Base-by-base conservation (phyloP, 2,797 vertebrate species). In the Acanthurus lineatus region DNA sequence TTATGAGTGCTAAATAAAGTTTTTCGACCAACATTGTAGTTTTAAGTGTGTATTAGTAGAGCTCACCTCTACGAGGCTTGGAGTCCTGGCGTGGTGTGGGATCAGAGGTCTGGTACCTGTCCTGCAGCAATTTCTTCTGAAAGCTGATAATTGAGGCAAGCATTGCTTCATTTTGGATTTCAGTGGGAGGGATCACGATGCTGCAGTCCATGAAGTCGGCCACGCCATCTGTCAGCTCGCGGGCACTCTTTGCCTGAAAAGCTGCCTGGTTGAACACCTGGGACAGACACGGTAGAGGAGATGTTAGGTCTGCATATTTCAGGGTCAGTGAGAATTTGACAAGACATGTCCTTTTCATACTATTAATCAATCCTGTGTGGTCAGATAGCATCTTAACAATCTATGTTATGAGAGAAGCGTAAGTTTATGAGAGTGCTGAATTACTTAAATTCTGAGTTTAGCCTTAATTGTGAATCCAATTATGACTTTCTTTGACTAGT, bases 151-250 rank as follows among this genome's bases (percentile, higher is more conserved):
- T 94, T 0, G 94, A 90, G 3, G 83, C 92, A 53, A 99, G 96
- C 79, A 93, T 94, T 5, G 94, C 90, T 89, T 97, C 96, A 0
- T 82, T 93, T 69, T 94, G 95, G 62, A 91, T 88, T 32, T 99
- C 97, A 0, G 89, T 93, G 59, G 98, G 98, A 0, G 98, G 97
- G 88, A 99, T 94, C 69, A 99, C 97, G 0, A 99, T 96, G 93
- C 97, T 97, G 93, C 95, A 96, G 73, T 97, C 96, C 93, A 98
- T 93, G 83, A 99, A 99, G 56, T 91, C 93, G 6, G 93, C 92
- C 72, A 99, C 20, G 0, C 93, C 95, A 0, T 75, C 84, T 1
- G 93, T 87, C 80, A 99, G 88, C 20, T 97, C 96, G 12, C 56
- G 74, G 6, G 86, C 84, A 0, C 19, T 88, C 61, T 95, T 93